A percentile compares a stretch with the other conserved stretches of the same genome.
Evolutionary conservation across 1,140 invertebrate genomes (phyloP).

Genomic region (Apocrypta bakeri): DNA sequence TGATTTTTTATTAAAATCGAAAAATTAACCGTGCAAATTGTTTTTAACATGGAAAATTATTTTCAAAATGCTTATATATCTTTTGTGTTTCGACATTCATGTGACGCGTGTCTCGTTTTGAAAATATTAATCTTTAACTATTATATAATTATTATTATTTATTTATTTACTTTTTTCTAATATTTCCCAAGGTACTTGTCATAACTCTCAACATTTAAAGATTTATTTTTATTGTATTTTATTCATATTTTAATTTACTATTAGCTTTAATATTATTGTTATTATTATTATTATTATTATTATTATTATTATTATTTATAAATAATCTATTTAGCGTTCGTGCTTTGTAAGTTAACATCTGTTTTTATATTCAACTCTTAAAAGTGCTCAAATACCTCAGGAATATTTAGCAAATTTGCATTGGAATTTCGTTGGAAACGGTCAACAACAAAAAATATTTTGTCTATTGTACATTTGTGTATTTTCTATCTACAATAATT

Average conservation of each 20-base stretch:
- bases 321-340: conserved; percentile 19
- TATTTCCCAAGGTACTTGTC: conserved; percentile 16
- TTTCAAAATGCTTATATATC: neutral
- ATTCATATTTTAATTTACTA: conserved; percentile 20
- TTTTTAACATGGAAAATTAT: neutral
- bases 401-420: conserved; percentile 18
- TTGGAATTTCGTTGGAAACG: conserved; percentile 37
- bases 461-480: conserved; percentile 31
- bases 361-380: conserved; percentile 22
- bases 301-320: neutral
- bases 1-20: conserved; percentile 7
- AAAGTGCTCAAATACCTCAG: conserved; percentile 23
- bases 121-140: conserved; percentile 31
- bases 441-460: conserved; percentile 37
- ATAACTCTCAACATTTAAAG: conserved; percentile 24
- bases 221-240: conserved; percentile 6
- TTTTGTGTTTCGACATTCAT: conserved; percentile 9
- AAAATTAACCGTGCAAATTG: neutral
- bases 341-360: conserved; percentile 17
- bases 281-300: too few species aligned
- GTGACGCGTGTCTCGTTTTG: neutral
- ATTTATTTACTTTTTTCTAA: conserved; percentile 12
- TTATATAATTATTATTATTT: conserved; percentile 13
- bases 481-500: conserved; percentile 33
- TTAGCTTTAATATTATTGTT: conserved; percentile 18